phyloP scores from a whole-genome alignment of 1,140 invertebrate species.

The Nomia melanderi region DNA sequence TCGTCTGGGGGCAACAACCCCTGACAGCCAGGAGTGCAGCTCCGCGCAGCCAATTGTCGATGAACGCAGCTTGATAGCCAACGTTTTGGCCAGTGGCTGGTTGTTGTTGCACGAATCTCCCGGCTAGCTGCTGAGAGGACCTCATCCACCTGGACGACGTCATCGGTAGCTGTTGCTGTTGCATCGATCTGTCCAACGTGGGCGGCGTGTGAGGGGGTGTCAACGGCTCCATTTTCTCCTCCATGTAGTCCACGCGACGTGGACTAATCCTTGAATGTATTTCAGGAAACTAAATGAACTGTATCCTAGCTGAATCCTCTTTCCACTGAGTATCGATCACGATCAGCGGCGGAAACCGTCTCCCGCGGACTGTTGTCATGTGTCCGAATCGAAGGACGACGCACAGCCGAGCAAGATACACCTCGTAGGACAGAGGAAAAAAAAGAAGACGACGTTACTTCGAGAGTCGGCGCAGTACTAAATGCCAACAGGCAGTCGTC shows the following conservation, averaged over 20 bases:
- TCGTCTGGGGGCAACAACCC: slow-evolving; percentile 68
- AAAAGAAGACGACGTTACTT: slow-evolving; percentile 65
- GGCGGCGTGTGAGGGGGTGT: slow-evolving; percentile 89
- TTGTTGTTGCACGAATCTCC: slow-evolving; percentile 43
- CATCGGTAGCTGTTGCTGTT: slow-evolving; percentile 52
- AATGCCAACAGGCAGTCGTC: slow-evolving; percentile 32
- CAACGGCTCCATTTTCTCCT: slow-evolving; percentile 79
- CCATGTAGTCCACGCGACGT: slow-evolving; percentile 1
- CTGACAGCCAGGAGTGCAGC: slow-evolving; percentile 82
- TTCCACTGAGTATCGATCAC: neutral
- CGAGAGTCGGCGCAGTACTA: slow-evolving; percentile 73
- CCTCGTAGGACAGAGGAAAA: slow-evolving; percentile 48
- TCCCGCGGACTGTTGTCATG: neutral
- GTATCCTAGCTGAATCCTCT: neutral
- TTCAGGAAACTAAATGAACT: no score
- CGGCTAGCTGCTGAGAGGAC: slow-evolving; percentile 38
- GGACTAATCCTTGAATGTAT: no score
- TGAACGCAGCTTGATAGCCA: slow-evolving; percentile 82
- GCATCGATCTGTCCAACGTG: slow-evolving; percentile 74
- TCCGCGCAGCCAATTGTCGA: slow-evolving; percentile 88
- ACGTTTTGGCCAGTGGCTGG: slow-evolving; percentile 72
- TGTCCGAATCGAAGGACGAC: neutral
- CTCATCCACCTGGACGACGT: slow-evolving; percentile 58
- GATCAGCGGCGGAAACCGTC: slow-evolving; percentile 1
- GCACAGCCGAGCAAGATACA: neutral